A percentile compares a stretch with the other conserved stretches of the same genome.
Evolutionary conservation across 2,113 vertebrate species (phyloP).

Genomic region (Blennius ocellaris): DNA sequence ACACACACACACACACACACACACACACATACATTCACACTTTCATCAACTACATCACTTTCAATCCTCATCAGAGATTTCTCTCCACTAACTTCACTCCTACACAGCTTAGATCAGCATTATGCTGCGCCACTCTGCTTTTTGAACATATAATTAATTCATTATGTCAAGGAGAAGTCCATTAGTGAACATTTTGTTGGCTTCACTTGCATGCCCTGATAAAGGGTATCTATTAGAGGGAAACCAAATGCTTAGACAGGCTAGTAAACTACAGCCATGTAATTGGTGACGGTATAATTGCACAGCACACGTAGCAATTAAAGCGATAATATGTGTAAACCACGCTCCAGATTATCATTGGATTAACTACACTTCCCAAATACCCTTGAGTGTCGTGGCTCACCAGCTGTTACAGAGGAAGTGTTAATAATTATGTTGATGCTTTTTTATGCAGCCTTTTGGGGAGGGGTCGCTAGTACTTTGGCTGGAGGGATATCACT

Average conservation of each 20-base stretch:
- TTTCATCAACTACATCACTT: constrained; percentile 23
- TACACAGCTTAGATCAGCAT: constrained; percentile 24
- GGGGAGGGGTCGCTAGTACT: constrained; percentile 25
- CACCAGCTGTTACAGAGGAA: constrained; percentile 73
- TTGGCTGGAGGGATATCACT: constrained; percentile 43
- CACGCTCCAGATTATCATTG: constrained; percentile 76
- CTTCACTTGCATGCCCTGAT: constrained; percentile 43
- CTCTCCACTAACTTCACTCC: background rate
- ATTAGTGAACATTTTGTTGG: constrained; percentile 55
- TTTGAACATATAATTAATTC: constrained; percentile 62
- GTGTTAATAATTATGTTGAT: constrained; percentile 65
- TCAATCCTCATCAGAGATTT: constrained; percentile 1
- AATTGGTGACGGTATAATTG: constrained; percentile 75
- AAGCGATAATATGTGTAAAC: constrained; percentile 77
- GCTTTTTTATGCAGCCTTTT: constrained; percentile 55
- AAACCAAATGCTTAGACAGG: constrained; percentile 61
- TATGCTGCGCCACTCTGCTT: constrained; percentile 23
- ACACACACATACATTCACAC: constrained; percentile 24
- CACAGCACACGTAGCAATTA: constrained; percentile 71
- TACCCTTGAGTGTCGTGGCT: constrained; percentile 66
- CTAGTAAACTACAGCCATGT: constrained; percentile 69
- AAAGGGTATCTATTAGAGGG: constrained; percentile 60
- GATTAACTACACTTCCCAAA: constrained; percentile 78
- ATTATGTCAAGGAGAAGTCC: constrained; percentile 53
- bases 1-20: too few relatives aligned